Conservation (phyloP, 2,888 invertebrate genomes). For the Habroteleia sp. region DNA sequence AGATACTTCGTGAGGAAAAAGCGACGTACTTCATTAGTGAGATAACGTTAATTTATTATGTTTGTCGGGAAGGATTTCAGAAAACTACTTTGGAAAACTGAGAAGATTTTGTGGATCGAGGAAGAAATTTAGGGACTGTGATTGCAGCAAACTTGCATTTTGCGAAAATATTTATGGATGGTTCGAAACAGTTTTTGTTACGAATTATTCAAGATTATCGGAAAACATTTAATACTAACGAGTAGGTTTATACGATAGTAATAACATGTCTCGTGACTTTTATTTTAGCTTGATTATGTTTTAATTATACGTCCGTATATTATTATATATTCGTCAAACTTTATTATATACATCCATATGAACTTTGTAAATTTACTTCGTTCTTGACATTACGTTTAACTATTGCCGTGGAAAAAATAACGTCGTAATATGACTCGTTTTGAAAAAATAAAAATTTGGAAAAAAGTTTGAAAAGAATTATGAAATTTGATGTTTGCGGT, state of each 20-base stretch:
- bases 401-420: slow-evolving; percentile 5
- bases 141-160: too few species aligned
- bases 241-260: too few species aligned
- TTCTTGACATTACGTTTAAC: slow-evolving; percentile 8
- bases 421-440: background rate
- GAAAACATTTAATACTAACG: too few species aligned
- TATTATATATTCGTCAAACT: slow-evolving; percentile 19
- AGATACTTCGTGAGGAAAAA: slow-evolving; percentile 46
- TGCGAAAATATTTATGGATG: too few species aligned
- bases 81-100: too few species aligned
- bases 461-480: slow-evolving; percentile 13
- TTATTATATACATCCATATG: slow-evolving; percentile 28
- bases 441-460: background rate
- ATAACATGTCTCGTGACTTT: too few species aligned
- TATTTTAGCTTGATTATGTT: too few species aligned
- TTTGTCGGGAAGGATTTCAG: slow-evolving; percentile 2
- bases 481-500: too few species aligned
- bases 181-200: too few species aligned
- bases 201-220: too few species aligned
- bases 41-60: slow-evolving; percentile 50
- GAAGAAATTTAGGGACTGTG: background rate
- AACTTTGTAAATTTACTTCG: slow-evolving; percentile 21
- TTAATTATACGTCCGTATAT: too few species aligned
- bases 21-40: slow-evolving; percentile 62
- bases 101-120: background rate